Evolutionary conservation across 2,797 vertebrate genomes (phyloP).

Genomic region (Eulemur albifrons): DNA sequence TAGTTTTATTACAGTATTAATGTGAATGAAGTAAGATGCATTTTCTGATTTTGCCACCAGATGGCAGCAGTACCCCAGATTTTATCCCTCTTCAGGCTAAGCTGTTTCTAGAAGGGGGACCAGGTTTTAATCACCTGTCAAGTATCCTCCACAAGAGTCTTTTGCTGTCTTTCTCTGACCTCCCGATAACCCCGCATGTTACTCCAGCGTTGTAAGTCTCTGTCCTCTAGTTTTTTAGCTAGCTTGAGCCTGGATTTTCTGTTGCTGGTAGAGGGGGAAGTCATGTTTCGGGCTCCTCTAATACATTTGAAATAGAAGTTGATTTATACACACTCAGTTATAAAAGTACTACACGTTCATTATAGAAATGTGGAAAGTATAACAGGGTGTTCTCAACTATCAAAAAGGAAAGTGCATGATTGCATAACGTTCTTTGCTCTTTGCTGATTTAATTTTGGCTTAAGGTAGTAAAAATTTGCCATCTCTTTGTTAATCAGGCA

Average conservation of each 20-base stretch:
- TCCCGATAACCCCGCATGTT: background rate
- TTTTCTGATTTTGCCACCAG: background rate
- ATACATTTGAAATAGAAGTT: background rate
- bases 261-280: background rate
- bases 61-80: conserved; percentile 15
- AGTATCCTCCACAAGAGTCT: background rate
- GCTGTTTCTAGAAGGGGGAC: background rate
- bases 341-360: background rate
- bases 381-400: background rate
- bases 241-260: background rate
- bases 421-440: background rate
- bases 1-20: background rate
- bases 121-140: background rate
- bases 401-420: background rate
- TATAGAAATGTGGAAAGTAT: background rate
- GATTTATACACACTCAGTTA: background rate
- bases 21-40: background rate
- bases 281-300: background rate
- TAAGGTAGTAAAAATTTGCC: background rate
- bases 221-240: background rate
- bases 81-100: background rate
- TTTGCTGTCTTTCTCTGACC: background rate
- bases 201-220: background rate
- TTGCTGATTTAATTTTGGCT: background rate
- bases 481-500: background rate